Conservation (phyloP, 2,888 invertebrate species). For the Cerastis rubricosa region DNA sequence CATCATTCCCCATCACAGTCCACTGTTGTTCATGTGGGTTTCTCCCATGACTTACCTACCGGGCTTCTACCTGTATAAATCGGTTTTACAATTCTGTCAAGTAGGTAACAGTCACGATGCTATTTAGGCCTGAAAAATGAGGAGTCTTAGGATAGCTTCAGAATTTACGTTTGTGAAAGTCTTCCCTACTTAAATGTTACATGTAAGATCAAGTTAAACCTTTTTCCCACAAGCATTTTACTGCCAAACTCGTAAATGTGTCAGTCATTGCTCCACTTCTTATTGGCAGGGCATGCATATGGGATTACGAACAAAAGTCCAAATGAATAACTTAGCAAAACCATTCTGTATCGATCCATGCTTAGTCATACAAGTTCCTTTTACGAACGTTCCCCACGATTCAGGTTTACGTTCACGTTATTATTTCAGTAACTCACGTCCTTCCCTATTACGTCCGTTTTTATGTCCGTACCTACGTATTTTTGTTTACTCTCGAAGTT, state of each 20-base stretch:
- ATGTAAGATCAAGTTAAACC: neutral
- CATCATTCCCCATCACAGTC: neutral
- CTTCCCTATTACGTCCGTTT: slow-evolving; percentile 20
- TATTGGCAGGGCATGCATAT: slow-evolving; percentile 38
- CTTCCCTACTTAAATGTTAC: neutral
- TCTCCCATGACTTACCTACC: neutral
- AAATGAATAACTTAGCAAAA: slow-evolving; percentile 39
- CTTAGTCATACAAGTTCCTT: slow-evolving; percentile 31
- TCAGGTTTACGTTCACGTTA: slow-evolving; percentile 38
- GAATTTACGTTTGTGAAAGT: neutral
- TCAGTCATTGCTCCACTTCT: slow-evolving; percentile 41
- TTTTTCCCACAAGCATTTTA: slow-evolving; percentile 1
- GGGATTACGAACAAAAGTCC: slow-evolving; percentile 13
- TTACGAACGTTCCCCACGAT: slow-evolving; percentile 32
- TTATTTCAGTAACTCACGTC: slow-evolving; percentile 34
- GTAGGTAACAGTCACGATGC: neutral
- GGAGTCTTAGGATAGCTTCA: neutral
- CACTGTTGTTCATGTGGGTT: neutral
- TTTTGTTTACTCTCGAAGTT: slow-evolving; percentile 39
- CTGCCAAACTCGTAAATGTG: slow-evolving; percentile 18
- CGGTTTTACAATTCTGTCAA: neutral
- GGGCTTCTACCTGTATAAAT: neutral
- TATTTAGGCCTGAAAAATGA: neutral
- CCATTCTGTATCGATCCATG: slow-evolving; percentile 38
- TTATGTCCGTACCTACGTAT: slow-evolving; percentile 25